Base-by-base conservation (phyloP, 2,113 vertebrate genomes). In the Galeopterus variegatus region DNA sequence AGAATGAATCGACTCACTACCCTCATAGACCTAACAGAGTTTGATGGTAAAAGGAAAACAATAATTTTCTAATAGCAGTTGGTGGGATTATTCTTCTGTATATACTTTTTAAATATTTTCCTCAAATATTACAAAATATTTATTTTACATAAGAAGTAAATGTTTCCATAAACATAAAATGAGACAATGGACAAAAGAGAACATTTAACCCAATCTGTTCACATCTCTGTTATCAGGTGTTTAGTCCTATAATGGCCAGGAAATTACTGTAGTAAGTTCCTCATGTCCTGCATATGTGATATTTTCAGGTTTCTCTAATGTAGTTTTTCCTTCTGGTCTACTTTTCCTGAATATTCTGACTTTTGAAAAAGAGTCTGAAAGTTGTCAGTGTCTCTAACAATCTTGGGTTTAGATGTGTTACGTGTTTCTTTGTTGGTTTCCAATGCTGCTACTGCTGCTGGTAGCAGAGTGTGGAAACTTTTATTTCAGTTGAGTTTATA, bases 401-500 rank as follows among this genome's bases (percentile, higher is more conserved):
- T 8, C 3, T 23, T 41, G 21, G 0, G 1, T 33, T 67, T 64
- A 77, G 23, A 73, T 56, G 41, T 73, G 5, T 45, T 45, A 3
- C 5, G 8, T 2, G 18, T 58, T 36, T 28, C 12, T n/a, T 31
- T 88, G 5, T 13, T 69, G 65, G 18, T 60, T 81, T 41, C 15
- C 60, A 62, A 0, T 5, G 31, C 9, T n/a, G 2, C 6, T 7
- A 11, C 2, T 56, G 12, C 3, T 76, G 7, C 0, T 17, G 8
- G 21, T 9, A 90, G 9, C 10, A 77, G 17, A 67, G 28, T 23
- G 11, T 23, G 18, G 11, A 45, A 50, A 50, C 31, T 11, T 72
- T 33, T 33, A 58, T 48, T 82, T 79, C 18, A 48, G 1, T 18
- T n/a, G 21, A 73, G 6, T 89, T 50, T 8, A 15, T n/a, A 23